These are phyloP conservation scores for Podarcis raffonei DNA, from an alignment of 2,113 vertebrate genomes.

Conservation along the genomic window DNA sequence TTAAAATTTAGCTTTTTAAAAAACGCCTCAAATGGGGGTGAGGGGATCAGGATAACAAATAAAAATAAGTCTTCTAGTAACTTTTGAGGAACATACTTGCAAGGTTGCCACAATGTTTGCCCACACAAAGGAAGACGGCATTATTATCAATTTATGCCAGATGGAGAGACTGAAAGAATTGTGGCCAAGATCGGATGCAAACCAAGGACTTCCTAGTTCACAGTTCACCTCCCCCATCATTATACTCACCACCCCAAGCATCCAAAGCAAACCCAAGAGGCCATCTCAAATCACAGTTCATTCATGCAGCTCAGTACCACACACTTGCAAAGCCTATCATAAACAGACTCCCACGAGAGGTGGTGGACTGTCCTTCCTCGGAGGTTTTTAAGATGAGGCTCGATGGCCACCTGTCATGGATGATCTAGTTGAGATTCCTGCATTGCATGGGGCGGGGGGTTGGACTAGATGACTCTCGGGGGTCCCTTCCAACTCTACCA, in stretches of 20 bases:
- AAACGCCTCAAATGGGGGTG: too few relatives aligned
- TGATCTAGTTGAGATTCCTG: too few relatives aligned
- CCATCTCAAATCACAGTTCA: fast-evolving
- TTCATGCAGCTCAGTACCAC: neutral
- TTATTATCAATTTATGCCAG: neutral
- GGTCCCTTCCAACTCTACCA: too few relatives aligned
- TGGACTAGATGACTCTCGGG: too few relatives aligned
- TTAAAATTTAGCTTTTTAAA: neutral
- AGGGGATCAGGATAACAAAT: neutral
- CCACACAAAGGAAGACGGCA: neutral
- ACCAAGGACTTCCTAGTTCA: neutral
- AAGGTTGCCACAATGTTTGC: neutral
- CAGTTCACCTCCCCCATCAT: neutral
- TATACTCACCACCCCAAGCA: neutral
- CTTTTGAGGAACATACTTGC: neutral
- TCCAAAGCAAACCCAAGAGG: neutral
- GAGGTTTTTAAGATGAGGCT: too few relatives aligned
- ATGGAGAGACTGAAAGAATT: neutral
- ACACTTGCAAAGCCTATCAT: neutral
- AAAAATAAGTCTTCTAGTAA: neutral
- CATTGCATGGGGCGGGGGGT: too few relatives aligned
- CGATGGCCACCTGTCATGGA: too few relatives aligned
- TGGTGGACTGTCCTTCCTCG: too few relatives aligned
- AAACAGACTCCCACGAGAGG: too few relatives aligned
- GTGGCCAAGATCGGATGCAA: neutral